phyloP scores from a whole-genome alignment of 2,113 vertebrate genomes.

The Tapirus terrestris region DNA sequence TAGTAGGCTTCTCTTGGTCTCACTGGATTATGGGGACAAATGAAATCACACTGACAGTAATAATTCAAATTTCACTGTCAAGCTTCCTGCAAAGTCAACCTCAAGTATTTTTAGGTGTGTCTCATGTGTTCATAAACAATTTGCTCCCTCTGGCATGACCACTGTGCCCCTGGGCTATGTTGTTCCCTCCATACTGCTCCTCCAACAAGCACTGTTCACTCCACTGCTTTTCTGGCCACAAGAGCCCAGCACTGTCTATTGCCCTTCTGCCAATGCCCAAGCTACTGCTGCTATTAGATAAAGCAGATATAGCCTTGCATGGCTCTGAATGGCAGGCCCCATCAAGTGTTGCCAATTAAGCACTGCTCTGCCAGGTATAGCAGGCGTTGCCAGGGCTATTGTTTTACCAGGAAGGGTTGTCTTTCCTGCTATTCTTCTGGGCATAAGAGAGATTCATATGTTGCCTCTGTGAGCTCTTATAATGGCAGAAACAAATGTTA shows the following conservation, averaged over 20 bases:
- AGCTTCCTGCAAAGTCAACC: not conserved
- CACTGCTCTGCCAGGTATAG: not conserved
- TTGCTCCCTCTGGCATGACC: not conserved
- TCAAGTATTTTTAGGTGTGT: not conserved
- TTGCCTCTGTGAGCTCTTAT: not conserved
- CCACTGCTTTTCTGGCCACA: not conserved
- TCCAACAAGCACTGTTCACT: not conserved
- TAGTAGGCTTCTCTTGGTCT: not conserved
- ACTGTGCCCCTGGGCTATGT: not conserved
- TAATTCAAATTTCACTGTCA: not conserved
- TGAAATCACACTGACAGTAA: not conserved
- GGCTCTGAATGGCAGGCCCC: not conserved
- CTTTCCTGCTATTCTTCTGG: not conserved
- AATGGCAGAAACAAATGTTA: slow-evolving; percentile 26
- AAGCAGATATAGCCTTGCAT: not conserved
- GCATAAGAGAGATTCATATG: not conserved
- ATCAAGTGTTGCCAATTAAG: not conserved
- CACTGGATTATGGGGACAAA: not conserved
- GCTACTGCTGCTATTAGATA: not conserved
- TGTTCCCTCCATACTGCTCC: not conserved
- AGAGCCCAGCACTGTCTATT: not conserved
- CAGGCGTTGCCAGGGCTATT: not conserved
- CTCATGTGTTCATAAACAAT: not conserved
- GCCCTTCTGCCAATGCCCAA: not conserved
- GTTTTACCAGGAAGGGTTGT: not conserved